Evolutionary conservation across 1,140 invertebrate species (phyloP), one percentile per base, ranked within the genome.

Genomic region (Orussus abietinus): DNA sequence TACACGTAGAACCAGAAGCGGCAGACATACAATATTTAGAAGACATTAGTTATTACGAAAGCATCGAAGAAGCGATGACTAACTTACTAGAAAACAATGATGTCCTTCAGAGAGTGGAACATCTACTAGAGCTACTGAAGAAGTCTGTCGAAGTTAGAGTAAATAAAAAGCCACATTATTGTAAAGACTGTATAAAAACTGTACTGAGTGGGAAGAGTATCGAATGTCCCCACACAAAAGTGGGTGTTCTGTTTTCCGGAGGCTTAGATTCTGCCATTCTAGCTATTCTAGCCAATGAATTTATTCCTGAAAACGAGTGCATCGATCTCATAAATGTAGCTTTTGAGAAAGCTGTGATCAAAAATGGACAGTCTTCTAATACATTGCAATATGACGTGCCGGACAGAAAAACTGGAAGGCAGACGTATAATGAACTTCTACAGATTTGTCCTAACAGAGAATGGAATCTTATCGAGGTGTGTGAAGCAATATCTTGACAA

Each of bases 301-400:
- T 79, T 74, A 61, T 93, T 14, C 73, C 82, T 3, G 47, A 55
- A 45, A 56, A 76, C 25, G 82, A 90, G 61, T 76, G 84, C 21
- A 92, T 98, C 55, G 94, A 98, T 74, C 77, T 98, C n/a, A 78
- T 97, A 12, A 98, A 98, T 81, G 91, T 98, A 18, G 90, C 93
- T n/a, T 98, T 98, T 77, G 81, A 86, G 67, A 79, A 75, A 49
- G 36, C 25, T 9, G 57, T 53, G 25, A 66, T 58, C 12, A 13
- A 21, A 12, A 28, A 35, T n/a, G 6, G 29, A 20, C 45, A 34
- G 25, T 51, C 63, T 63, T 49, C 51, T 61, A 25, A 49, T 52
- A 15, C 57, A 72, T 51, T 85, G n/a, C n/a, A n/a, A n/a, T n/a
- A 75, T 69, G 67, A 86, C 54, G 86, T 89, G 5, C 91, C 92